These are phyloP conservation scores for Nannospalax galili DNA, from an alignment of 2,113 vertebrate species.

Conservation along the genomic window DNA sequence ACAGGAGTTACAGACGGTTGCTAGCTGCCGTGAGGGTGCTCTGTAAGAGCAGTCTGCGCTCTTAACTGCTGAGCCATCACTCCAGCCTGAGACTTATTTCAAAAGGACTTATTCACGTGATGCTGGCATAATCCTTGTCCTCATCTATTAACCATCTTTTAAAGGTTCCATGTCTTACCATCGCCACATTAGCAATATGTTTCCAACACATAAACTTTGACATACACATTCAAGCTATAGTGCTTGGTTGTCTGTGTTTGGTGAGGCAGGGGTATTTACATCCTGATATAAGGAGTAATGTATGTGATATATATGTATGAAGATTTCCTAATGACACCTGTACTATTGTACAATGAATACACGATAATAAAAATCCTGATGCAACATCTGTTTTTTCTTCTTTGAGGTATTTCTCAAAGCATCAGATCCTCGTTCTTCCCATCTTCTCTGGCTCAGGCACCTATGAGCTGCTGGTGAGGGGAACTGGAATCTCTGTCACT, in stretches of 20 bases:
- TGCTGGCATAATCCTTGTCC: not conserved
- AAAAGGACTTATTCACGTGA: not conserved
- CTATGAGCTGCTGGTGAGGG: not conserved
- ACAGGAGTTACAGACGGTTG: too few relatives aligned
- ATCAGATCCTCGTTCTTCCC: not conserved
- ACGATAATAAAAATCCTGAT: not conserved
- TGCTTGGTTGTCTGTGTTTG: not conserved
- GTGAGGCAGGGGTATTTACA: slow-evolving; percentile 47
- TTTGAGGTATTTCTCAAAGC: not conserved
- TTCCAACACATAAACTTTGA: not conserved
- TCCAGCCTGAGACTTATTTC: too few relatives aligned
- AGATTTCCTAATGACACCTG: not conserved
- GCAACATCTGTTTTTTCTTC: not conserved
- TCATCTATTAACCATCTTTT: not conserved
- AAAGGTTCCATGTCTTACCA: not conserved
- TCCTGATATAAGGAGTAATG: not conserved
- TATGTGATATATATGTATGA: not conserved
- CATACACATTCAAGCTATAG: not conserved
- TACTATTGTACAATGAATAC: not conserved
- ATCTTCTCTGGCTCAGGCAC: not conserved
- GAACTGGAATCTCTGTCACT: not conserved
- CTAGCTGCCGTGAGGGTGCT: too few relatives aligned
- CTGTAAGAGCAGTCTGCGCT: too few relatives aligned
- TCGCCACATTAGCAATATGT: not conserved
- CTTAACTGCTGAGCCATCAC: too few relatives aligned